These are phyloP conservation scores for Scaptomyza montana DNA, from an alignment of 1,140 invertebrate genomes.

Conservation along the genomic window DNA sequence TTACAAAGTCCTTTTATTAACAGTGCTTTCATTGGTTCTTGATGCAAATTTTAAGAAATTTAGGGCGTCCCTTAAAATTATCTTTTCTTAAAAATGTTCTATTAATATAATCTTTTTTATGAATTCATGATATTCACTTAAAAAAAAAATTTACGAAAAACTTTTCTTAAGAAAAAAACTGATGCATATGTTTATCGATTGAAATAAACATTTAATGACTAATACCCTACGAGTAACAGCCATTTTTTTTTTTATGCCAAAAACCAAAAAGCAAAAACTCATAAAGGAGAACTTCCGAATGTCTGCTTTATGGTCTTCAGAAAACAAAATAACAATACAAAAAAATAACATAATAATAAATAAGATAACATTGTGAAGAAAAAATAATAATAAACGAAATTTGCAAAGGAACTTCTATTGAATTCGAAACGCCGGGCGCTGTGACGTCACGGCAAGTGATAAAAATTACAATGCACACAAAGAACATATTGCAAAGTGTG, in stretches of 20 bases:
- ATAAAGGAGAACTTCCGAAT: constrained; percentile 12
- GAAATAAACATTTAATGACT: no score
- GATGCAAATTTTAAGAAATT: no score
- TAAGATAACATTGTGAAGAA: constrained; percentile 25
- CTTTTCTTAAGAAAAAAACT: no score
- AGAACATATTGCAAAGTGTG: constrained; percentile 67
- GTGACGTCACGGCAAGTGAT: constrained; percentile 62
- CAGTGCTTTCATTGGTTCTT: no score
- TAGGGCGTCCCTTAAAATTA: no score
- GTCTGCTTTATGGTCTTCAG: constrained; percentile 38
- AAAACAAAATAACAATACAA: constrained; percentile 15
- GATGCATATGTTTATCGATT: no score
- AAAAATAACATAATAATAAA: constrained; percentile 17
- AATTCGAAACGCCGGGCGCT: constrained; percentile 35
- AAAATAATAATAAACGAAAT: constrained; percentile 36
- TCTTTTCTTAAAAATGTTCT: no score
- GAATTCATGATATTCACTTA: no score
- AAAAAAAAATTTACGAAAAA: no score
- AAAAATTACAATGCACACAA: constrained; percentile 33
- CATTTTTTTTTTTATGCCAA: constrained; percentile 9
- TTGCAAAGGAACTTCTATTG: constrained; percentile 36
- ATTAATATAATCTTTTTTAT: no score
- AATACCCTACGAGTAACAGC: background rate
- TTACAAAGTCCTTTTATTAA: no score
- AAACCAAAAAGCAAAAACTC: constrained; percentile 7